Evolutionary conservation across 2,888 invertebrate species (phyloP).

Genomic region (Alentia gelatinosa): DNA sequence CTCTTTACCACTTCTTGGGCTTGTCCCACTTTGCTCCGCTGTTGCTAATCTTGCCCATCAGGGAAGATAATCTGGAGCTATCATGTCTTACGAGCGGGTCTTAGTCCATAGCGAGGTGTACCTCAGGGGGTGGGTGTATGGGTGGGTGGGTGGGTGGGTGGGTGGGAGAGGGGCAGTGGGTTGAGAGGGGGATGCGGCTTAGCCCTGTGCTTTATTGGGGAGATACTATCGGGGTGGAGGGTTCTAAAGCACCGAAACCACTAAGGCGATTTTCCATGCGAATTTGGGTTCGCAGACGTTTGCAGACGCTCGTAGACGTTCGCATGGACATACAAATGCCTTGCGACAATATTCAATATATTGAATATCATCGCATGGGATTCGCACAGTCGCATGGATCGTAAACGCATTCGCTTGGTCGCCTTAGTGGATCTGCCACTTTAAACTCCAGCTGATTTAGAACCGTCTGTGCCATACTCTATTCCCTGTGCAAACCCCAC

Average conservation of each 20-base stretch:
- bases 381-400: no score
- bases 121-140: background rate
- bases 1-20: background rate
- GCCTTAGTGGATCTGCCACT: no score
- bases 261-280: no score
- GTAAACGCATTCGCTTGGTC: no score
- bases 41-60: constrained; percentile 17
- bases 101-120: background rate
- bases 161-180: background rate
- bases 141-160: background rate
- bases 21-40: background rate
- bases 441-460: background rate
- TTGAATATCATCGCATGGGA: no score
- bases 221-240: background rate
- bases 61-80: constrained; percentile 19
- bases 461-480: constrained; percentile 53
- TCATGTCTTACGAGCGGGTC: constrained; percentile 19
- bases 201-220: background rate
- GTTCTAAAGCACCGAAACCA: no score
- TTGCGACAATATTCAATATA: no score
- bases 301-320: no score
- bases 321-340: no score
- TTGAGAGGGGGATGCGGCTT: background rate
- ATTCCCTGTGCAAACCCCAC: background rate
- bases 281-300: no score